Evolutionary conservation across 2,888 invertebrate genomes (phyloP).

Genomic region (Hipparchia sbordonii): DNA sequence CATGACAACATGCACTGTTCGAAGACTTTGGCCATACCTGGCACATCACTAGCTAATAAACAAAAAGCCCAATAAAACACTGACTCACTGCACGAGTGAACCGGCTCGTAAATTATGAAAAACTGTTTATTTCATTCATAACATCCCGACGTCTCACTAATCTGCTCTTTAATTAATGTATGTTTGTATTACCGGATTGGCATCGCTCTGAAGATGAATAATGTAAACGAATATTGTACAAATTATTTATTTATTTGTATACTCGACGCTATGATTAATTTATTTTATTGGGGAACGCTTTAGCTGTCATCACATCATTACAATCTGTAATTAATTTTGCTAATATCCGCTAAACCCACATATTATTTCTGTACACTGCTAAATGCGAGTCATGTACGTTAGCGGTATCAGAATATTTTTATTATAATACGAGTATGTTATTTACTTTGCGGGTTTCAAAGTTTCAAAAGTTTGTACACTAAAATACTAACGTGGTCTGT

Average conservation of each 20-base stretch:
- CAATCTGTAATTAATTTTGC: not conserved
- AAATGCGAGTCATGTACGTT: too few relatives aligned
- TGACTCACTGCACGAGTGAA: conserved; percentile 7
- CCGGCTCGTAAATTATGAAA: conserved; percentile 25
- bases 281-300: conserved; percentile 5
- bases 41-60: too few relatives aligned
- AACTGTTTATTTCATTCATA: conserved; percentile 26
- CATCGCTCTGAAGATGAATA: not conserved
- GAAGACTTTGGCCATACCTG: too few relatives aligned
- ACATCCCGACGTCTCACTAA: conserved; percentile 25
- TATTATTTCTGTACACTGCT: too few relatives aligned
- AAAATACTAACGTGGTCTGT: conserved; percentile 2
- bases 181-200: conserved; percentile 6
- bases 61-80: not conserved
- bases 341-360: too few relatives aligned
- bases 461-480: conserved; percentile 2
- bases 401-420: too few relatives aligned
- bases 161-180: conserved; percentile 17
- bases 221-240: not conserved
- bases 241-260: conserved; percentile 11
- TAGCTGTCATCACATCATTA: conserved; percentile 1
- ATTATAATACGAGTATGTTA: too few relatives aligned
- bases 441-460: too few relatives aligned
- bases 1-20: too few relatives aligned
- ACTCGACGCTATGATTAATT: not conserved